Percentiles rank a stretch among this genome's conserved stretches.
Conservation (phyloP, 2,797 vertebrate genomes). For the Platalea minor region DNA sequence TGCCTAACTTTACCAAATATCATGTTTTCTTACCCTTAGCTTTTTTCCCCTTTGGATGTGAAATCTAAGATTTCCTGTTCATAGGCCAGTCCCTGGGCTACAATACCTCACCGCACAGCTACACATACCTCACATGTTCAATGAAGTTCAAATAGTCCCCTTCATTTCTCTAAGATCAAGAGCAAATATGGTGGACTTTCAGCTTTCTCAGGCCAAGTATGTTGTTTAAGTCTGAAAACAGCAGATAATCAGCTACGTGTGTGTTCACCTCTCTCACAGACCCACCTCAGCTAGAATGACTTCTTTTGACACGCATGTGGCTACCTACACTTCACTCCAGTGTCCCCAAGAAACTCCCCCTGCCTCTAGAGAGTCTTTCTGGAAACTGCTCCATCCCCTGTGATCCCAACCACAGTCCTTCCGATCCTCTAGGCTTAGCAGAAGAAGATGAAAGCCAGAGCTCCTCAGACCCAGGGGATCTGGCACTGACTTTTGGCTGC, state of each 20-base stretch:
- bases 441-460: not conserved
- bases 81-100: not conserved
- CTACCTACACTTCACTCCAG: not conserved
- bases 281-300: not conserved
- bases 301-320: not conserved
- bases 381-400: not conserved
- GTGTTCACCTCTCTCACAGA: not conserved
- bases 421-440: not conserved
- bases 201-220: not conserved
- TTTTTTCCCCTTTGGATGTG: not conserved
- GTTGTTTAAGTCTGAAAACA: not conserved
- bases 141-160: not conserved
- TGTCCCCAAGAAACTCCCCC: not conserved
- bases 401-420: not conserved
- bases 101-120: not conserved
- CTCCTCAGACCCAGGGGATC: not conserved
- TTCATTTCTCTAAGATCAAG: not conserved
- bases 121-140: fast-evolving
- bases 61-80: not conserved
- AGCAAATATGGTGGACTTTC: not conserved
- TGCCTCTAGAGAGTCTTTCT: not conserved
- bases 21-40: not conserved
- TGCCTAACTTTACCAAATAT: not conserved
- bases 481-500: not conserved
- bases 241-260: not conserved